These are phyloP conservation scores for Oryzaephilus surinamensis DNA, from an alignment of 1,140 invertebrate genomes.

Conservation along the genomic window DNA sequence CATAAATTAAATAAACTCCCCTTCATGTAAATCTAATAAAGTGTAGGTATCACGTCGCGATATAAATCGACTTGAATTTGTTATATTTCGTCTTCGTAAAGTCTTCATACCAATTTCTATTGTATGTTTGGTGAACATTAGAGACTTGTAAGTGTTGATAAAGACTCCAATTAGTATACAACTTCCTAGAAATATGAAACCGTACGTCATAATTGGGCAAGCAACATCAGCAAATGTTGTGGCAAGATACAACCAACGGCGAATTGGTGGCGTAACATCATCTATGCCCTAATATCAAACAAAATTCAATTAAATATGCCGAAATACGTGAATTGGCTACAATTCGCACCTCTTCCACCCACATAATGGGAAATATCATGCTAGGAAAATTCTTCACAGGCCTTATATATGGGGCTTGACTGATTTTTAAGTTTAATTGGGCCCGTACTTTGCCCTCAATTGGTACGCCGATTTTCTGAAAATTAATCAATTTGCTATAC, in stretches of 20 bases:
- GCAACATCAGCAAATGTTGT: slow-evolving; percentile 61
- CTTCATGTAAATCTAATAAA: slow-evolving; percentile 22
- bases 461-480: slow-evolving; percentile 76
- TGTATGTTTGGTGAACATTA: slow-evolving; percentile 62
- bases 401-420: slow-evolving; percentile 56
- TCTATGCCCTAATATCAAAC: too few relatives aligned
- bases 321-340: too few relatives aligned
- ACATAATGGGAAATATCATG: slow-evolving; percentile 78
- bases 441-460: slow-evolving; percentile 70
- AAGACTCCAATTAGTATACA: slow-evolving; percentile 52
- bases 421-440: slow-evolving; percentile 71
- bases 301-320: too few relatives aligned
- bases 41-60: slow-evolving; percentile 23
- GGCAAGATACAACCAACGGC: slow-evolving; percentile 63
- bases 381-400: slow-evolving; percentile 64
- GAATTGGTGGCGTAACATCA: slow-evolving; percentile 62
- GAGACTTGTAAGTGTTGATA: slow-evolving; percentile 60
- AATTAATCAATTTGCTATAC: slow-evolving; percentile 29
- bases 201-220: slow-evolving; percentile 57
- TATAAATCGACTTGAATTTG: slow-evolving; percentile 12
- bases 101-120: slow-evolving; percentile 61
- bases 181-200: slow-evolving; percentile 56
- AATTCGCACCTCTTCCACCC: slow-evolving; percentile 84
- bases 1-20: too few relatives aligned
- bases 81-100: slow-evolving; percentile 41